Percentiles rank a stretch among this genome's conserved stretches.
phyloP scores from a whole-genome alignment of 2,888 invertebrate species.

The Taenaris catops region DNA sequence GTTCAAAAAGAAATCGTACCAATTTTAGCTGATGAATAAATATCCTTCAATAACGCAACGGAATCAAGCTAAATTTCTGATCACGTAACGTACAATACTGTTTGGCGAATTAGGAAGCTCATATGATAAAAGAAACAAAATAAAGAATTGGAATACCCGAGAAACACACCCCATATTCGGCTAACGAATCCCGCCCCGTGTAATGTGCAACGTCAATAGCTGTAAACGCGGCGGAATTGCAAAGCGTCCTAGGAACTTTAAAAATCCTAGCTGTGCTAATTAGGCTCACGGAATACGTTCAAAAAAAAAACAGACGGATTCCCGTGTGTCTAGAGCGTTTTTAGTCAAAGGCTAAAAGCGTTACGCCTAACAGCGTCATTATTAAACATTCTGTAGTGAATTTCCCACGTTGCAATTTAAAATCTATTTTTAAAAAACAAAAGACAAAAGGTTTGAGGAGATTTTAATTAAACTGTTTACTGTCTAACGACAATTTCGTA shows the following conservation, averaged over 20 bases:
- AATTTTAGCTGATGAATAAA: too few relatives aligned
- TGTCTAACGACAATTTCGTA: too few relatives aligned
- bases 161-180: conserved; percentile 14
- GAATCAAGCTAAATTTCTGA: too few relatives aligned
- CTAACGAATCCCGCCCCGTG: conserved; percentile 11
- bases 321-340: background rate
- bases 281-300: conserved; percentile 5
- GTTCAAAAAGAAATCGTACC: too few relatives aligned
- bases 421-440: too few relatives aligned
- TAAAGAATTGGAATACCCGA: conserved; percentile 6
- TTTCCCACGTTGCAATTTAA: too few relatives aligned
- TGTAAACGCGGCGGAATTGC: conserved; percentile 10
- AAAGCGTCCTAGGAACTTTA: conserved; percentile 4
- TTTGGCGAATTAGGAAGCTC: background rate
- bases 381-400: too few relatives aligned
- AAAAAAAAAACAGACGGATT: background rate
- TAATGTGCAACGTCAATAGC: conserved; percentile 12
- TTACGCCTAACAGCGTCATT: background rate
- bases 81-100: background rate
- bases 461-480: too few relatives aligned
- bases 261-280: conserved; percentile 12
- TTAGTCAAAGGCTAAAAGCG: background rate
- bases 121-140: conserved; percentile 1
- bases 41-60: too few relatives aligned
- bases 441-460: too few relatives aligned